Evolutionary conservation across 2,113 vertebrate species (phyloP).

Genomic region (Nipponia nippon): DNA sequence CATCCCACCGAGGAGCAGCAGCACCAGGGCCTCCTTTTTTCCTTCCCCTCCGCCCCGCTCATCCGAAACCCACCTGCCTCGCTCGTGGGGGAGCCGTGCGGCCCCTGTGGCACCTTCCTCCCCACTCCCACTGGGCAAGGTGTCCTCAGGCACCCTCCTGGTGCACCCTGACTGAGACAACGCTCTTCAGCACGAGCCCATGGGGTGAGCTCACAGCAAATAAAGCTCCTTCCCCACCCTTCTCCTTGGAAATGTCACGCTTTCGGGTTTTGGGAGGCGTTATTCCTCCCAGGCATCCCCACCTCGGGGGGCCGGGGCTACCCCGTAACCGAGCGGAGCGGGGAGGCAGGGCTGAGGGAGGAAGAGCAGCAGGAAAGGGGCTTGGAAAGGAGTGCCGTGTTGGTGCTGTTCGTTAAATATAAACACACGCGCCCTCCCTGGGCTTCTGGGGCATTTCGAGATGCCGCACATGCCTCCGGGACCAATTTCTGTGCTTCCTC

Average conservation of each 20-base stretch:
- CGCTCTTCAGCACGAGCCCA: neutral
- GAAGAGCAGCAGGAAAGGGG: too few relatives aligned
- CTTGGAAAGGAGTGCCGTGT: too few relatives aligned
- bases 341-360: neutral
- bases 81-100: fast-evolving
- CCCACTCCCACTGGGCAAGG: neutral
- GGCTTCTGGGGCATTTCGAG: neutral
- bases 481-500: neutral
- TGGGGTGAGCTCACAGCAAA: neutral
- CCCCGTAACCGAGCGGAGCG: fast-evolving
- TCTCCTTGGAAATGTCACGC: too few relatives aligned
- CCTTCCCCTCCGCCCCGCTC: neutral
- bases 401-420: fast-evolving
- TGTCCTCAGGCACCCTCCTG: neutral
- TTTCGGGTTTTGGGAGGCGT: neutral
- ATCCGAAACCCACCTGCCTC: neutral
- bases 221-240: neutral
- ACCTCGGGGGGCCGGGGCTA: neutral
- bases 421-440: too few relatives aligned
- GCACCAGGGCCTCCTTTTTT: fast-evolving
- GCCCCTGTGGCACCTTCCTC: neutral
- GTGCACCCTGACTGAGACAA: neutral
- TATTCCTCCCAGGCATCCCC: too few relatives aligned
- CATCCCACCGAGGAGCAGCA: neutral
- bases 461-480: fast-evolving